These are phyloP conservation scores for Ptychadena robeensis DNA, from an alignment of 2,797 vertebrate species.

Conservation along the genomic window DNA sequence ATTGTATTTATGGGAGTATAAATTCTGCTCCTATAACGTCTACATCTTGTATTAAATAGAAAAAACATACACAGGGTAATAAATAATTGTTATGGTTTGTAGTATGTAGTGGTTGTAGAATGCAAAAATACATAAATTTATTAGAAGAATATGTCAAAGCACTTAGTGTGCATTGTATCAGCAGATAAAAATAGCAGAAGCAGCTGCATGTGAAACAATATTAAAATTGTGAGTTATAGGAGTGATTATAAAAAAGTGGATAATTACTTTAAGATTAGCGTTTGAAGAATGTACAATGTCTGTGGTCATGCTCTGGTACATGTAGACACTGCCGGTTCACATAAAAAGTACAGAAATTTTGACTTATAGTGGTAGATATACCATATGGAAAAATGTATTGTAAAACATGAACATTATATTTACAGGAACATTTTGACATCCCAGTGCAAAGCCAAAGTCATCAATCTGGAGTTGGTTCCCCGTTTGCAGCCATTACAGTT, in stretches of 20 bases:
- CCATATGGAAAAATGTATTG: no score
- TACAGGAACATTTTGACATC: no score
- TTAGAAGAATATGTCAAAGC: no score
- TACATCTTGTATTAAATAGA: neutral
- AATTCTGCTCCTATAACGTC: neutral
- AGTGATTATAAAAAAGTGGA: neutral
- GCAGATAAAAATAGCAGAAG: neutral
- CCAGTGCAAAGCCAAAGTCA: no score
- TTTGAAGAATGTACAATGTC: neutral
- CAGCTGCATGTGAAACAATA: neutral
- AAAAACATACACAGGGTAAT: neutral
- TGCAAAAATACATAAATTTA: neutral
- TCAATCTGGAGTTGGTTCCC: no score
- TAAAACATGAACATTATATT: no score
- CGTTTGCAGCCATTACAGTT: no score
- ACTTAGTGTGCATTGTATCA: neutral
- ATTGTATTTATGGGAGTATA: neutral
- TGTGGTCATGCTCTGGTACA: no score
- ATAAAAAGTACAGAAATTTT: no score
- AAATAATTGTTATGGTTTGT: neutral
- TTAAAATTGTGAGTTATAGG: neutral
- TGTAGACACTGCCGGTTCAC: no score
- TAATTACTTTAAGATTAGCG: neutral
- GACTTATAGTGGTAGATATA: neutral
- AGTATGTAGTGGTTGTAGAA: no score